Evolutionary conservation across 2,888 invertebrate genomes (phyloP).

Genomic region (Harpagoxenus sublaevis): DNA sequence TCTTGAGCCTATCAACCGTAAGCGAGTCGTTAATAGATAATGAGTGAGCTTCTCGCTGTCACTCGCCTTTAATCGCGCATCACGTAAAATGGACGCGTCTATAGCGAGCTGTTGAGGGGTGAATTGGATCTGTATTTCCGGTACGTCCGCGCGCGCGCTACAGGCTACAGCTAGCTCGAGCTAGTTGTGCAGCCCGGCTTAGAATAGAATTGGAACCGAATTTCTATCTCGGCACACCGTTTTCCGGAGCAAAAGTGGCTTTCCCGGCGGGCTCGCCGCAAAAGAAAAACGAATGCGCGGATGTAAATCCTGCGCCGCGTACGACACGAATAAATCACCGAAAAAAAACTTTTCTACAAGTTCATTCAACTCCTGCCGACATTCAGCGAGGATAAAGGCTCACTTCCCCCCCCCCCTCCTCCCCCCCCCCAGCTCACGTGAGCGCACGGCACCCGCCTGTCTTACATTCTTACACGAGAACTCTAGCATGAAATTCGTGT

Average conservation of each 20-base stretch:
- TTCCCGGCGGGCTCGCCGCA: conserved; percentile 25
- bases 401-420: background rate
- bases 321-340: conserved; percentile 54
- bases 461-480: conserved; percentile 11
- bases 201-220: conserved; percentile 25
- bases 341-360: conserved; percentile 42
- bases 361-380: conserved; percentile 37
- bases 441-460: conserved; percentile 16
- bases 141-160: background rate
- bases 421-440: background rate
- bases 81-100: background rate
- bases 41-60: background rate
- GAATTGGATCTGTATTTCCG: conserved; percentile 32
- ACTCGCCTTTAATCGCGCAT: background rate
- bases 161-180: background rate
- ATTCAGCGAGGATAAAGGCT: conserved; percentile 36
- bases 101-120: conserved; percentile 10
- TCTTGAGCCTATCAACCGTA: background rate
- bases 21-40: conserved; percentile 22
- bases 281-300: conserved; percentile 45
- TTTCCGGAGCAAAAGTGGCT: conserved; percentile 41
- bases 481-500: conserved; percentile 22
- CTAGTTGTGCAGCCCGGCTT: conserved; percentile 12
- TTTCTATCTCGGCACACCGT: conserved; percentile 42
- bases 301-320: conserved; percentile 45